Percentiles rank a stretch among this genome's conserved stretches.
Evolutionary conservation across 23 tunicate genomes (phyloP).

Genomic region (Pegea sp.): DNA sequence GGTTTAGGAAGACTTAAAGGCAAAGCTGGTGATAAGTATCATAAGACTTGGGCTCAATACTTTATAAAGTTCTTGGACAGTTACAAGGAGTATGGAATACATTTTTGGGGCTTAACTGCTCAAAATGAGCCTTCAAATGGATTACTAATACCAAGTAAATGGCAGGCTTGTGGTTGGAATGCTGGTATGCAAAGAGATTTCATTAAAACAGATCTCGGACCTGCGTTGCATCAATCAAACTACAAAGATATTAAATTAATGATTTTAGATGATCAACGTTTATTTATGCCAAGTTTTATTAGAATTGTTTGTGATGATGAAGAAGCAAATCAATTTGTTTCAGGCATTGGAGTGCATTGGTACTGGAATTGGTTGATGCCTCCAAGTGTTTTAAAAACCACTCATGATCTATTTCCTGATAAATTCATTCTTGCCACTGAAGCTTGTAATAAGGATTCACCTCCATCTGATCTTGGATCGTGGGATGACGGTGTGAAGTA

Average conservation of each 20-base stretch:
- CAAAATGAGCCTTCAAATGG: conserved; percentile 99
- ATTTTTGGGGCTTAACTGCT: conserved; percentile 82
- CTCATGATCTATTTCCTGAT: conserved; percentile 55
- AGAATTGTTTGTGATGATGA: conserved; percentile 25
- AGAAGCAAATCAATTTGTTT: conserved; percentile 54
- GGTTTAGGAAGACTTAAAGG: conserved; percentile 72
- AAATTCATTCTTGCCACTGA: conserved; percentile 83
- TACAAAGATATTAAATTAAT: conserved; percentile 41
- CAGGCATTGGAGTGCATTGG: conserved; percentile 97
- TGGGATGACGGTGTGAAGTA: conserved; percentile 81
- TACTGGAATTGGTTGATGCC: conserved; percentile 70
- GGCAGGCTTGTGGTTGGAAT: conserved; percentile 89
- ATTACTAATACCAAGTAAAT: conserved; percentile 19
- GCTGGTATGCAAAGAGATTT: conserved; percentile 67
- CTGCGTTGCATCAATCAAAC: conserved; percentile 11
- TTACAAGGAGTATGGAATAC: conserved; percentile 43
- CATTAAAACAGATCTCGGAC: conserved; percentile 68
- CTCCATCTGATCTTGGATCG: conserved; percentile 27
- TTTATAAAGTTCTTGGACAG: conserved; percentile 50
- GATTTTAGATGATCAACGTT: conserved; percentile 81
- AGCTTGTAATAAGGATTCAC: conserved; percentile 68
- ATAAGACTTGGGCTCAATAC: conserved; percentile 94
- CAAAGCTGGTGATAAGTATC: conserved; percentile 81
- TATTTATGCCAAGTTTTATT: conserved; percentile 54
- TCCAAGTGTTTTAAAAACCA: conserved; percentile 28